Evolutionary conservation across 2,888 invertebrate genomes (phyloP).

Genomic region (Rotaria macrura): DNA sequence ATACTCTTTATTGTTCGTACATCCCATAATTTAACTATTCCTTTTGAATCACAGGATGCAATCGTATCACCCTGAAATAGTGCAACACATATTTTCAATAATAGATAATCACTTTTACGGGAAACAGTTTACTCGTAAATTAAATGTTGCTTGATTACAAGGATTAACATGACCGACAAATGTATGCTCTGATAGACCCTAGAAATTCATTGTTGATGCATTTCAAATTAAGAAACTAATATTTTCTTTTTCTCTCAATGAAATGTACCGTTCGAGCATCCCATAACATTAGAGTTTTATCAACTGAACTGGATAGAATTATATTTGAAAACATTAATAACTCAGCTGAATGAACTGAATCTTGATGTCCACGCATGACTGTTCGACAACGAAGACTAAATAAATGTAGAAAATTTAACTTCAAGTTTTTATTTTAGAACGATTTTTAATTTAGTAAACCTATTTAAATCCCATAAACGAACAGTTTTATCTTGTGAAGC

Average conservation of each 20-base stretch:
- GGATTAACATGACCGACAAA: constrained; percentile 48
- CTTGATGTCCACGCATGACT: constrained; percentile 48
- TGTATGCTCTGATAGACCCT: constrained; percentile 33
- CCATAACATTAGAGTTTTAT: constrained; percentile 50
- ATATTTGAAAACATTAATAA: constrained; percentile 49
- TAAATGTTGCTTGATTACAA: constrained; percentile 47
- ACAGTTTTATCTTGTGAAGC: constrained; percentile 49
- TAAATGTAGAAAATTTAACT: background rate
- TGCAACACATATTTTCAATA: background rate
- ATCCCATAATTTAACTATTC: constrained; percentile 49
- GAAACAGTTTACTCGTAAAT: constrained; percentile 40
- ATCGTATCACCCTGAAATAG: constrained; percentile 46
- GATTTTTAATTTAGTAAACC: constrained; percentile 35
- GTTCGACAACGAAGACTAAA: constrained; percentile 45
- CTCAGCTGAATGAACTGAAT: constrained; percentile 49
- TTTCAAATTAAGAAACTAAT: background rate
- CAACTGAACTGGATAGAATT: constrained; percentile 47
- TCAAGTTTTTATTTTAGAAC: background rate
- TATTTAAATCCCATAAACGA: constrained; percentile 49
- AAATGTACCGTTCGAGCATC: constrained; percentile 47
- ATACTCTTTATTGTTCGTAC: constrained; percentile 42
- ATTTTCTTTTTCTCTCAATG: background rate
- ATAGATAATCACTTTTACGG: background rate
- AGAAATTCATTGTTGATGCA: background rate
- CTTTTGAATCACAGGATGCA: constrained; percentile 49